Conservation (phyloP, 2,113 vertebrate species). For the Macrotis lagotis region DNA sequence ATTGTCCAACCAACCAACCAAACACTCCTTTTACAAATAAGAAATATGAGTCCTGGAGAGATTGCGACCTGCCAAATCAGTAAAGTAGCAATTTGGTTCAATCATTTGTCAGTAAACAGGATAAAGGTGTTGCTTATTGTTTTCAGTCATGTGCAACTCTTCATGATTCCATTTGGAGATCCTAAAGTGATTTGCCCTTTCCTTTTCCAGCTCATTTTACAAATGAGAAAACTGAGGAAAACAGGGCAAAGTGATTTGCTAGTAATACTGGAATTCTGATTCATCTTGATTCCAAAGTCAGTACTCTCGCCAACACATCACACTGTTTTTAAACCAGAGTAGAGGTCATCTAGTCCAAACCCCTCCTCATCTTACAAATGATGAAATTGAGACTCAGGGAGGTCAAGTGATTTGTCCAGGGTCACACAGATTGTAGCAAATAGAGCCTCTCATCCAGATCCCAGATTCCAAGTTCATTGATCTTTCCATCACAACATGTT, state of each 20-base stretch:
- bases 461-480: background rate
- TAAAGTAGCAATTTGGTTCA: background rate
- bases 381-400: background rate
- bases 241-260: background rate
- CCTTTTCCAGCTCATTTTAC: background rate
- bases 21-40: background rate
- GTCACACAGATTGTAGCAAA: background rate
- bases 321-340: background rate
- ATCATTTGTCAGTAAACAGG: background rate
- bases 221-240: background rate
- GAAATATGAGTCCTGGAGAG: background rate
- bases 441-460: background rate
- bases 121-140: background rate
- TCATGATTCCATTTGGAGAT: background rate
- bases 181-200: background rate
- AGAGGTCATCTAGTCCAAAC: background rate
- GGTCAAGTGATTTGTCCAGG: background rate
- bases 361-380: background rate
- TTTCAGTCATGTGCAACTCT: background rate
- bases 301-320: background rate
- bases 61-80: background rate
- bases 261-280: background rate
- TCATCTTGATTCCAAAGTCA: background rate
- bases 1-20: background rate
- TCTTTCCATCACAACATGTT: background rate